Evolutionary conservation across 2,888 invertebrate genomes (phyloP), one percentile per base, ranked within the genome.

Genomic region (Dione vanillae): DNA sequence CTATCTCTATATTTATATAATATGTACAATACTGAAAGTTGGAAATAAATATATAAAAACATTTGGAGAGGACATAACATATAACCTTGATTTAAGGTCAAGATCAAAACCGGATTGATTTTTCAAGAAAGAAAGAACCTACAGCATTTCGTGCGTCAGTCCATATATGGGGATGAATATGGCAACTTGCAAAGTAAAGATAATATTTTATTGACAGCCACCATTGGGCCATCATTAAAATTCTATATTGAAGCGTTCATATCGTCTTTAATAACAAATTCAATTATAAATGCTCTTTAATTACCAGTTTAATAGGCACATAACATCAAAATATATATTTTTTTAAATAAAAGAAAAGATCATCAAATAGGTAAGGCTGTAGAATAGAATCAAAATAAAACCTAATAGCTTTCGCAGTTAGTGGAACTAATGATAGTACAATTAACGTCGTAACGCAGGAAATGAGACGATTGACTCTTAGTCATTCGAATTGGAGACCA

Each of bases 371-470:
- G 67, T 80, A 82, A 83, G 83, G 83, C 74, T 78, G 80, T 76
- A 76, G 79, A 79, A 80, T 75, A 76, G 79, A 79, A 78, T 82
- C 78, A 77, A 82, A 82, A 80, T 79, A 79, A 37, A 83, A 82
- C 80, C 78, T 79, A 79, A 76, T 81, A 83, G 83, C 84, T 87
- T 85, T 87, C 83, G 82, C 78, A 78, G 77, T 82, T 89, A 79
- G 85, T 86, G 90, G 90, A 91, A 92, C 91, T 90, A 91, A 92
- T 91, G 77, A 82, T 79, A 80, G 79, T 78, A 87, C 84, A 90
- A 91, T 91, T 88, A 88, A 83, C 84, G 82, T 81, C 78, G 83
- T 80, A 78, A 81, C 78, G 78, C 88, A 87, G 91, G 90, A 91
- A 92, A 84, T 83, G 82, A 85, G 86, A 90, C 87, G 81, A 89